These are phyloP conservation scores for Argyresthia goedartella DNA, from an alignment of 2,888 invertebrate genomes.

Conservation along the genomic window DNA sequence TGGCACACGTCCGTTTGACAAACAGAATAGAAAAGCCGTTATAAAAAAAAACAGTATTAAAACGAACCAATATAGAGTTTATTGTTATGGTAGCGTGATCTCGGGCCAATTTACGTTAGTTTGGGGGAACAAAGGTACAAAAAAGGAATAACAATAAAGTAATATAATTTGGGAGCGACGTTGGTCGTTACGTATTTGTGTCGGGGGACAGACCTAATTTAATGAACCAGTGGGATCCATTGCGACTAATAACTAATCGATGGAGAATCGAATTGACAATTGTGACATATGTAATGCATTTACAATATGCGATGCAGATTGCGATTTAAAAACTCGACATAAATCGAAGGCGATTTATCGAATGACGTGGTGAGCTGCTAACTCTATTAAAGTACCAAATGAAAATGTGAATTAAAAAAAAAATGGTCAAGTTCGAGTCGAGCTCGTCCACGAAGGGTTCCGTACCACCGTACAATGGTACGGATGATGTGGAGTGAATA, in stretches of 20 bases:
- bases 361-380: too few relatives aligned
- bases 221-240: slow-evolving; percentile 48
- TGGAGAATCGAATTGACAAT: slow-evolving; percentile 18
- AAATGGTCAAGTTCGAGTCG: too few relatives aligned
- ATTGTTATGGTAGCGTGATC: slow-evolving; percentile 64
- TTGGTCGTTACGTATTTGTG: slow-evolving; percentile 57
- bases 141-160: slow-evolving; percentile 63
- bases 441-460: too few relatives aligned
- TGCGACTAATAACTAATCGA: slow-evolving; percentile 31
- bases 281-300: slow-evolving; percentile 25
- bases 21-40: slow-evolving; percentile 10
- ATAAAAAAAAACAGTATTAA: slow-evolving; percentile 33
- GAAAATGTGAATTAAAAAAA: too few relatives aligned
- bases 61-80: slow-evolving; percentile 59
- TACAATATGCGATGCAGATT: slow-evolving; percentile 10
- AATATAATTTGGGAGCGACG: slow-evolving; percentile 63
- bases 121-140: slow-evolving; percentile 52
- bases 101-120: slow-evolving; percentile 64
- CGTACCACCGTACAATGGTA: too few relatives aligned
- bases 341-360: too few relatives aligned
- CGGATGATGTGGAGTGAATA: too few relatives aligned
- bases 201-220: slow-evolving; percentile 51
- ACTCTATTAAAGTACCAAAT: too few relatives aligned
- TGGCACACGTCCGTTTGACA: too few relatives aligned
- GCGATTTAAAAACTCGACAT: too few relatives aligned